A percentile compares a stretch with the other conserved stretches of the same genome.
Conservation (phyloP, 1,140 invertebrate genomes). For the Lineus longissimus region DNA sequence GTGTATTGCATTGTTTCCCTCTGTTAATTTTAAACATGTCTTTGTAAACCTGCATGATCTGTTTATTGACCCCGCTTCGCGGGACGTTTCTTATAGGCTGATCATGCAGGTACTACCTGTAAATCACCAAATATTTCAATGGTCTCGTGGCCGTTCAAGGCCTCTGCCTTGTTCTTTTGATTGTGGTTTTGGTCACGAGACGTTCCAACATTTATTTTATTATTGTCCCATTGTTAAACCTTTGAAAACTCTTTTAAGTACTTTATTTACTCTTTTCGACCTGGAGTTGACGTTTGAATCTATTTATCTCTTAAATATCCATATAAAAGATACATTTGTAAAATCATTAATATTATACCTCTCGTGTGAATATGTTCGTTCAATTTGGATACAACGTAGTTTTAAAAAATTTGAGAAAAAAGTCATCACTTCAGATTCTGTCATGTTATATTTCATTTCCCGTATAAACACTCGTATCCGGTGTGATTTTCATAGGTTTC, state of each 20-base stretch:
- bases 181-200: constrained; percentile 7
- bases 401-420: too few relatives aligned
- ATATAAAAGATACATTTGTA: too few relatives aligned
- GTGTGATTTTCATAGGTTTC: too few relatives aligned
- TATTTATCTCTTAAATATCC: too few relatives aligned
- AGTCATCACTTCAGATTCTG: too few relatives aligned
- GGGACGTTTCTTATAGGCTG: neutral
- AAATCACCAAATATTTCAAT: neutral
- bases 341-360: too few relatives aligned
- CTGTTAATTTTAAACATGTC: constrained; percentile 4
- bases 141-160: neutral
- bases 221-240: constrained; percentile 3
- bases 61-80: neutral
- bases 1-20: neutral
- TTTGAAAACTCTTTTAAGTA: neutral
- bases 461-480: too few relatives aligned
- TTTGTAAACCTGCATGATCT: neutral
- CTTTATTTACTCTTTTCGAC: too few relatives aligned
- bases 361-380: too few relatives aligned
- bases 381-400: too few relatives aligned
- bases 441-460: too few relatives aligned
- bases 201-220: constrained; percentile 12
- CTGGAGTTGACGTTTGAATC: too few relatives aligned
- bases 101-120: constrained; percentile 1
- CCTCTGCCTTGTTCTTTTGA: neutral